Evolutionary conservation across 2,888 invertebrate species (phyloP).

Genomic region (Nomada hirtipes): DNA sequence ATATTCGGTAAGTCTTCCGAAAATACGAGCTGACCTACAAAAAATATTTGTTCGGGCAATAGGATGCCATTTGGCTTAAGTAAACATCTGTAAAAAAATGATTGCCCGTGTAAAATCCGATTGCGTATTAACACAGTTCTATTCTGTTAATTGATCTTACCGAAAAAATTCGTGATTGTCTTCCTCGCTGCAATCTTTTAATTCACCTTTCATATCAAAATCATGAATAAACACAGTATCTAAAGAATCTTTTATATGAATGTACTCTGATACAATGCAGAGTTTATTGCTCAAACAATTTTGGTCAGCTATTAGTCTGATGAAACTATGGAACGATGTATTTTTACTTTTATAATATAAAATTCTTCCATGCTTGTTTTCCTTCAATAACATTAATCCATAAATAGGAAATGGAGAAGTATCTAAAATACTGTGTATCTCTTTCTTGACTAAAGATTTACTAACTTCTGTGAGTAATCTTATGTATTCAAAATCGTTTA

Average conservation of each 20-base stretch:
- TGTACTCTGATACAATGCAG: conserved; percentile 82
- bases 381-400: conserved; percentile 86
- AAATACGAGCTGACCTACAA: conserved; percentile 87
- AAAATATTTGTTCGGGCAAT: conserved; percentile 85
- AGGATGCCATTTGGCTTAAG: conserved; percentile 85
- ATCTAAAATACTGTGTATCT: conserved; percentile 85
- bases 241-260: conserved; percentile 79
- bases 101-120: background rate
- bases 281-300: conserved; percentile 84
- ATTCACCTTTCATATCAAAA: conserved; percentile 86
- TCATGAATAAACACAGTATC: conserved; percentile 86
- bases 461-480: conserved; percentile 83
- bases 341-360: conserved; percentile 85
- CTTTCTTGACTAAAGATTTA: conserved; percentile 78
- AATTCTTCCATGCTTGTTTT: conserved; percentile 82
- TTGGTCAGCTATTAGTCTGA: conserved; percentile 83
- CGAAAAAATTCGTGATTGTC: conserved; percentile 70
- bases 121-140: background rate
- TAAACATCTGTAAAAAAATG: conserved; percentile 72
- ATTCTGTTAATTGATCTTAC: conserved; percentile 44
- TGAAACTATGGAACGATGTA: conserved; percentile 83
- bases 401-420: conserved; percentile 88
- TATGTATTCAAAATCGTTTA: conserved; percentile 84
- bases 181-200: conserved; percentile 82
- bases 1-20: conserved; percentile 87